phyloP scores from a whole-genome alignment of 2,888 invertebrate genomes.

The Nasonia oneida region DNA sequence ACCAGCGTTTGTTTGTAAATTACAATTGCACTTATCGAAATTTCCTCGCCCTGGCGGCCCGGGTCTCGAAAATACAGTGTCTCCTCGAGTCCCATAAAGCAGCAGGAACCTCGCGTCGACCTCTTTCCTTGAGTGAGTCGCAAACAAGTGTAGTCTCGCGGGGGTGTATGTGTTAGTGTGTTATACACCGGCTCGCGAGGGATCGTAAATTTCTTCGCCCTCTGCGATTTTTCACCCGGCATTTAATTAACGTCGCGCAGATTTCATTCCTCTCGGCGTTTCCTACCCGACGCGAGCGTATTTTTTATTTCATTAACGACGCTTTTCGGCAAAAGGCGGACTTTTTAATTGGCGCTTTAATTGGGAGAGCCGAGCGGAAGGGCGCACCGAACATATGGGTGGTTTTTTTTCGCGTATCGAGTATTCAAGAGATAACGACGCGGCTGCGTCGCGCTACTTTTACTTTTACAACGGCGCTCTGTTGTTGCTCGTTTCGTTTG shows the following conservation, averaged over 20 bases:
- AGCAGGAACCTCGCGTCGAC: not conserved
- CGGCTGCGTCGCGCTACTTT: not conserved
- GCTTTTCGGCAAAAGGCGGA: slow-evolving; percentile 5
- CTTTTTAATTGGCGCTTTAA: slow-evolving; percentile 50
- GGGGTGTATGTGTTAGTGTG: not conserved
- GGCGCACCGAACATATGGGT: not conserved
- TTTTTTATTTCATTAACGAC: not conserved
- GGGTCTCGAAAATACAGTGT: not conserved
- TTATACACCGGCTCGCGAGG: slow-evolving; percentile 18
- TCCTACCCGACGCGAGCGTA: not conserved
- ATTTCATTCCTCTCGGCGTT: slow-evolving; percentile 21
- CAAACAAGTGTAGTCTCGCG: slow-evolving; percentile 14
- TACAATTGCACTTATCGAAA: slow-evolving; percentile 23
- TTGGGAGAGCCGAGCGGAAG: slow-evolving; percentile 17
- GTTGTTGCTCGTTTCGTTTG: not conserved
- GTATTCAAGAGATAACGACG: not conserved
- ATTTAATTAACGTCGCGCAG: slow-evolving; percentile 47
- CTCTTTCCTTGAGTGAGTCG: slow-evolving; percentile 36
- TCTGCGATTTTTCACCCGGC: slow-evolving; percentile 35
- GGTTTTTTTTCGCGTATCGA: not conserved
- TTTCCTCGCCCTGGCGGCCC: not conserved
- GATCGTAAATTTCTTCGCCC: slow-evolving; percentile 45
- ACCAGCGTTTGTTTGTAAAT: not conserved
- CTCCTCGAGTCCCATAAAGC: slow-evolving; percentile 18
- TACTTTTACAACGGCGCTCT: not conserved